These are phyloP conservation scores for Polyodon spathula DNA, from an alignment of 2,113 vertebrate species.

Conservation along the genomic window DNA sequence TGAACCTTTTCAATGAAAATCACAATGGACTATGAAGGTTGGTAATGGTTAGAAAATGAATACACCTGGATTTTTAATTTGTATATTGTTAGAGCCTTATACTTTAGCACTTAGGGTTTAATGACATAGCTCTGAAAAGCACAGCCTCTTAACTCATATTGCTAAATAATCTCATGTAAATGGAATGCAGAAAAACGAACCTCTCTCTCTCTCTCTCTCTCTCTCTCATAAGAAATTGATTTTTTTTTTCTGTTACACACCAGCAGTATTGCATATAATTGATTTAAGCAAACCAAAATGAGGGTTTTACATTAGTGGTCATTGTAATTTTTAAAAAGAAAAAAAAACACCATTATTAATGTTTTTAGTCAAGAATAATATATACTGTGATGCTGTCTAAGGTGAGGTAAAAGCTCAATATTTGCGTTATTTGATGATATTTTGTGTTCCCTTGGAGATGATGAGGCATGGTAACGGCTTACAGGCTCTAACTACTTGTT, in stretches of 20 bases:
- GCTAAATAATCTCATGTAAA: constrained; percentile 32
- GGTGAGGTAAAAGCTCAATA: neutral
- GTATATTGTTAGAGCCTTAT: neutral
- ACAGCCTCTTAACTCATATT: constrained; percentile 7
- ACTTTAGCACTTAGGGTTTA: neutral
- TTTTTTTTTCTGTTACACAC: constrained; percentile 5
- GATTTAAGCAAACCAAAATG: constrained; percentile 17
- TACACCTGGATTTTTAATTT: no score
- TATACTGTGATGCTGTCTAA: neutral
- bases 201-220: constrained; percentile 8
- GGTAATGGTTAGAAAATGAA: no score
- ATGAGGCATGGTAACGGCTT: no score
- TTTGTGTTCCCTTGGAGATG: no score
- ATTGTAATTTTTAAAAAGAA: constrained; percentile 13
- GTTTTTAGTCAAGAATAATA: constrained; percentile 9
- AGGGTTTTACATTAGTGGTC: constrained; percentile 13
- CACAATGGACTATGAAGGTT: no score
- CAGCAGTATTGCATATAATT: constrained; percentile 25
- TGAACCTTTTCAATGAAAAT: no score
- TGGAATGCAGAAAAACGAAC: constrained; percentile 20
- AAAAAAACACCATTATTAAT: constrained; percentile 27
- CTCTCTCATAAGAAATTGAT: neutral
- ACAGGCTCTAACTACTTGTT: no score
- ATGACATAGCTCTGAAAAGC: neutral
- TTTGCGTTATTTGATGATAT: no score